Evolutionary conservation across 1,140 invertebrate genomes (phyloP).

Genomic region (Cyclargus thomasi): DNA sequence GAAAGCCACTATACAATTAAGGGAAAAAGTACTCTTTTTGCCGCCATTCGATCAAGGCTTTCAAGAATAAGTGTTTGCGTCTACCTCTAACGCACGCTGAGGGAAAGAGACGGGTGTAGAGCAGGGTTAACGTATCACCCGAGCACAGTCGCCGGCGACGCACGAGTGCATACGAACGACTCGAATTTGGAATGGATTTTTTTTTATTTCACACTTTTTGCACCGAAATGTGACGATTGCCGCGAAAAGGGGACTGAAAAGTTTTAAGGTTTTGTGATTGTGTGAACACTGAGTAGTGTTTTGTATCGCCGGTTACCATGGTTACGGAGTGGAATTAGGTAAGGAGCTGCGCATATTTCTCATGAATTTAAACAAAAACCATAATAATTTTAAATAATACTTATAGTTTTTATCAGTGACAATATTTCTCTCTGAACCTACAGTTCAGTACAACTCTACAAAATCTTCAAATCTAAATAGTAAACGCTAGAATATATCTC

Average conservation of each 20-base stretch:
- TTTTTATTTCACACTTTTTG: slow-evolving; percentile 29
- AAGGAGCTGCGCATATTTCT: background rate
- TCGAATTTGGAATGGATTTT: slow-evolving; percentile 30
- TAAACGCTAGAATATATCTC: too few species aligned
- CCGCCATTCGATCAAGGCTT: slow-evolving; percentile 25
- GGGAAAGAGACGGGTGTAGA: slow-evolving; percentile 24
- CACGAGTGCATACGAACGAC: slow-evolving; percentile 37
- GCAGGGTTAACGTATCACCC: slow-evolving; percentile 25
- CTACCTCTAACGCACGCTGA: slow-evolving; percentile 17
- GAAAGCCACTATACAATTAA: slow-evolving; percentile 26
- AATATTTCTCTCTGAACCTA: too few species aligned
- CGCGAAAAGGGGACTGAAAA: background rate
- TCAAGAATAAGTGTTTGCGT: slow-evolving; percentile 24
- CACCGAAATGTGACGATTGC: slow-evolving; percentile 1
- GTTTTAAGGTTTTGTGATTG: background rate
- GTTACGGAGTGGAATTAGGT: slow-evolving; percentile 1
- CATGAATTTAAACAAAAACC: background rate
- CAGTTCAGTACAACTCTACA: too few species aligned
- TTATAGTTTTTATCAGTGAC: too few species aligned
- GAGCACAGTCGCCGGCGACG: slow-evolving; percentile 33
- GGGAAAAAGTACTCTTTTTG: slow-evolving; percentile 27
- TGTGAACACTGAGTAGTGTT: slow-evolving; percentile 15
- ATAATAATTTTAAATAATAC: background rate
- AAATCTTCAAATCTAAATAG: too few species aligned
- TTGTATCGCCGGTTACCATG: background rate